Percentiles rank a stretch among this genome's conserved stretches.
Evolutionary conservation across 2,888 invertebrate species (phyloP).

Genomic region (Seladonia tumulorum): DNA sequence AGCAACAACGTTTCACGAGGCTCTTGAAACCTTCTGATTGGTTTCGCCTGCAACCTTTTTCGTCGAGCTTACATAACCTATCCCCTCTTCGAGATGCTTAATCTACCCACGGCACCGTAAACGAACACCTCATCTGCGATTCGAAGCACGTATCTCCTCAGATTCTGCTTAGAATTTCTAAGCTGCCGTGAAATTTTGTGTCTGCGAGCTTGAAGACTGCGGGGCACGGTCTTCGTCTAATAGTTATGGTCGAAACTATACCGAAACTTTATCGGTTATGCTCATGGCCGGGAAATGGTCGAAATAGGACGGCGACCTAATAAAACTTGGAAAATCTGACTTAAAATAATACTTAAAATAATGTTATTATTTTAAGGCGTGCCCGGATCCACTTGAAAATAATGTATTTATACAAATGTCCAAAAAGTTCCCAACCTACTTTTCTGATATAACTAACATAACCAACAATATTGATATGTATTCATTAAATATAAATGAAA

Average conservation of each 20-base stretch:
- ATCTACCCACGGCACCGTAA: slow-evolving; percentile 39
- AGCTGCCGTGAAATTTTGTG: slow-evolving; percentile 40
- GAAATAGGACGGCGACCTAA: neutral
- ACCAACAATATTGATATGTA: neutral
- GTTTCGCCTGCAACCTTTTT: slow-evolving; percentile 47
- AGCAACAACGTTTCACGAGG: slow-evolving; percentile 1
- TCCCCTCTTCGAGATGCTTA: slow-evolving; percentile 28
- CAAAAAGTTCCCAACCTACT: neutral
- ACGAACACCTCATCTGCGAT: slow-evolving; percentile 43
- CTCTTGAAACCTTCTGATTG: slow-evolving; percentile 41
- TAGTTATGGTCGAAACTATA: neutral
- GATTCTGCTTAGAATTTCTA: slow-evolving; percentile 45
- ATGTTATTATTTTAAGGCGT: too few species aligned
- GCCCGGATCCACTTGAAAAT: neutral
- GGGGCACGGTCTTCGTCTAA: neutral
- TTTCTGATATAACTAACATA: neutral
- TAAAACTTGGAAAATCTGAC: neutral
- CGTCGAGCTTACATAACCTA: slow-evolving; percentile 47
- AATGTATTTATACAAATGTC: neutral
- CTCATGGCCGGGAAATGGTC: neutral
- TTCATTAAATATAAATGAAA: neutral
- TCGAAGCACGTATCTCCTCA: slow-evolving; percentile 49
- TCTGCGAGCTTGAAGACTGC: neutral
- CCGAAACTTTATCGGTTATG: neutral
- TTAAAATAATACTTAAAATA: neutral